Evolutionary conservation across 2,797 vertebrate species (phyloP).

Genomic region (Phataginus tetradactyla): DNA sequence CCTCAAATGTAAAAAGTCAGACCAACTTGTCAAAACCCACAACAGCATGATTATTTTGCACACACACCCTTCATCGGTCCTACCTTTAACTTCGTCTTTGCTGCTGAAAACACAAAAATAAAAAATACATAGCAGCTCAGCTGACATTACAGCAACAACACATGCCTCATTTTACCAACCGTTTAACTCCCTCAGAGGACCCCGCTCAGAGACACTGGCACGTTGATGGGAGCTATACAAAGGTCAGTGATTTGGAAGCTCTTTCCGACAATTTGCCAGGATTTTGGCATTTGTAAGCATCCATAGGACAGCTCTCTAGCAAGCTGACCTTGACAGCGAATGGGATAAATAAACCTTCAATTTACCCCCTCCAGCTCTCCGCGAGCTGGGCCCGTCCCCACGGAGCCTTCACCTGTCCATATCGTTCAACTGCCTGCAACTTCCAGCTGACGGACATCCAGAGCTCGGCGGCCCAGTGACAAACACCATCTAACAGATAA

Average conservation of each 20-base stretch:
- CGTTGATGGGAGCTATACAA: slow-evolving; percentile 95
- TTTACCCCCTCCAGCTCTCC: slow-evolving; percentile 94
- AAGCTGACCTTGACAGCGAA: slow-evolving; percentile 99
- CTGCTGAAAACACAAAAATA: slow-evolving; percentile 58
- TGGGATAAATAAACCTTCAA: slow-evolving; percentile 99
- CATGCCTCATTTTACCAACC: slow-evolving; percentile 92
- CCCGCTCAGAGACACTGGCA: slow-evolving; percentile 93
- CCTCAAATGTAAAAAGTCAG: neutral
- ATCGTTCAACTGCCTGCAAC: slow-evolving; percentile 95
- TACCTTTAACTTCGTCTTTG: slow-evolving; percentile 10
- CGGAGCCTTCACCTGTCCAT: slow-evolving; percentile 99
- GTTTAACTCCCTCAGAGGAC: slow-evolving; percentile 94
- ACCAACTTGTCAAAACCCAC: neutral
- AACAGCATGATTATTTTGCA: neutral
- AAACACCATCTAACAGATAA: slow-evolving; percentile 98
- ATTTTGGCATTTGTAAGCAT: slow-evolving; percentile 99
- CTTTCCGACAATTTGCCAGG: slow-evolving; percentile 96
- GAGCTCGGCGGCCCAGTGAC: slow-evolving; percentile 94
- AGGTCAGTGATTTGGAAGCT: slow-evolving; percentile 97
- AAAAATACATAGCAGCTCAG: slow-evolving; percentile 75
- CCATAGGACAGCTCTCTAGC: slow-evolving; percentile 97
- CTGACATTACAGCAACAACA: slow-evolving; percentile 85
- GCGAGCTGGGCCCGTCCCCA: slow-evolving; percentile 91
- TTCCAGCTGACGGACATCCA: slow-evolving; percentile 90
- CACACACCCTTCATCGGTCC: neutral